Evolutionary conservation across 2,888 invertebrate genomes (phyloP).

Genomic region (Tipula confusa): DNA sequence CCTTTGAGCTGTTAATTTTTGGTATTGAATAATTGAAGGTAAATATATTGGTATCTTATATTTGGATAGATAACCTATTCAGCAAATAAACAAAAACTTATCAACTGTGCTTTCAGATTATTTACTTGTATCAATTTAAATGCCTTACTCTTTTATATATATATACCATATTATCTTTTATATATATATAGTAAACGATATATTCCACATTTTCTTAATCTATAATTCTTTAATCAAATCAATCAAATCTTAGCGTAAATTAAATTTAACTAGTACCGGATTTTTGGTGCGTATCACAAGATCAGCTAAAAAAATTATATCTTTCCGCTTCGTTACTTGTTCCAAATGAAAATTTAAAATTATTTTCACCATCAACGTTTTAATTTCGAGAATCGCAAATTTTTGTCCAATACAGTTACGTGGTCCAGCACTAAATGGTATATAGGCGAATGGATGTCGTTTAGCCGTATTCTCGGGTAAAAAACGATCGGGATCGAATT

Average conservation of each 20-base stretch:
- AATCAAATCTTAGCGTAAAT: background rate
- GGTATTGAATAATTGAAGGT: no score
- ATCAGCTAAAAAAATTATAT: constrained; percentile 50
- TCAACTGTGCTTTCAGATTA: no score
- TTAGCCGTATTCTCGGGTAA: constrained; percentile 47
- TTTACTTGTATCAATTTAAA: no score
- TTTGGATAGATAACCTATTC: no score
- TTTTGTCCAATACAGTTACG: constrained; percentile 51
- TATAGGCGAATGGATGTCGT: constrained; percentile 60
- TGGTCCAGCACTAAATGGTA: constrained; percentile 53
- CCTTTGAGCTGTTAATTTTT: no score
- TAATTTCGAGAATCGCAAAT: constrained; percentile 63
- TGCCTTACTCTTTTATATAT: no score
- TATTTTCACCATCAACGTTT: constrained; percentile 55
- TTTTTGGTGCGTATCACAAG: constrained; percentile 50
- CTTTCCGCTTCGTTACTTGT: constrained; percentile 51
- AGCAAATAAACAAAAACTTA: no score
- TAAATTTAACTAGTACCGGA: constrained; percentile 4
- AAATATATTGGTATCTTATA: no score
- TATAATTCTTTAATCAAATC: background rate
- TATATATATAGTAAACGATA: no score
- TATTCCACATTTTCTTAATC: no score
- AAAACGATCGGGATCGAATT: constrained; percentile 59
- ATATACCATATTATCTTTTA: no score
- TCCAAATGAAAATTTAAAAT: constrained; percentile 53